phyloP scores from a whole-genome alignment of 1,140 invertebrate genomes.

The Drosophila prosaltans region DNA sequence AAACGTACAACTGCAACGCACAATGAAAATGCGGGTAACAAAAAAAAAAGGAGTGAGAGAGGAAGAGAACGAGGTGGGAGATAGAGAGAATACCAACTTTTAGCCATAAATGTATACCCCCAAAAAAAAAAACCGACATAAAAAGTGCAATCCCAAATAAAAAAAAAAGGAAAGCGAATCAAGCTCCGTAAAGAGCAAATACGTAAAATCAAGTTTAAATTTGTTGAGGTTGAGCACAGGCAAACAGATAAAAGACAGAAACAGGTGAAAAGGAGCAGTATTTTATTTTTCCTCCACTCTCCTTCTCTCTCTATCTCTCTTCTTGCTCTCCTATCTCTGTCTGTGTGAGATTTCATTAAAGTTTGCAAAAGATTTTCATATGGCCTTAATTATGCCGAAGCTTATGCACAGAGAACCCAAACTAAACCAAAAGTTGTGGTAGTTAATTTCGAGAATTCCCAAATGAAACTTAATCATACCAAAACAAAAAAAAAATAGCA shows the following conservation, averaged over 20 bases:
- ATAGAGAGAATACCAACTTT: conserved; percentile 20
- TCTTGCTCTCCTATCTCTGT: neutral
- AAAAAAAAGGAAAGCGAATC: conserved; percentile 22
- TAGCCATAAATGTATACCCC: conserved; percentile 56
- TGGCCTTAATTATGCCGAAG: conserved; percentile 3
- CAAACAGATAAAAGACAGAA: conserved; percentile 33
- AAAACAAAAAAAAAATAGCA: neutral
- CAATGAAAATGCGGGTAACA: conserved; percentile 52
- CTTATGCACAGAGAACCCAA: conserved; percentile 3
- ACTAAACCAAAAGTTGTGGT: conserved; percentile 5
- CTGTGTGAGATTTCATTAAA: conserved; percentile 41
- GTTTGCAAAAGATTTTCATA: conserved; percentile 26
- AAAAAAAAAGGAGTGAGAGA: conserved; percentile 1
- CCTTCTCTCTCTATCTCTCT: neutral
- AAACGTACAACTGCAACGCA: conserved; percentile 15
- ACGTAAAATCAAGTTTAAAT: conserved; percentile 74
- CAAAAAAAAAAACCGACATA: conserved; percentile 24
- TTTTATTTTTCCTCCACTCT: neutral
- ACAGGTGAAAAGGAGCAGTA: conserved; percentile 25
- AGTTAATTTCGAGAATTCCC: conserved; percentile 12
- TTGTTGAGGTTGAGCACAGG: conserved; percentile 62
- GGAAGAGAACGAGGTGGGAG: neutral
- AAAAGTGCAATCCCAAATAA: neutral
- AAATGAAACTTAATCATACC: conserved; percentile 10
- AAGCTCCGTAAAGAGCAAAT: conserved; percentile 50